A percentile compares a stretch with the other conserved stretches of the same genome.
phyloP scores from a whole-genome alignment of 2,797 vertebrate genomes.

The Centropyge bicolor region DNA sequence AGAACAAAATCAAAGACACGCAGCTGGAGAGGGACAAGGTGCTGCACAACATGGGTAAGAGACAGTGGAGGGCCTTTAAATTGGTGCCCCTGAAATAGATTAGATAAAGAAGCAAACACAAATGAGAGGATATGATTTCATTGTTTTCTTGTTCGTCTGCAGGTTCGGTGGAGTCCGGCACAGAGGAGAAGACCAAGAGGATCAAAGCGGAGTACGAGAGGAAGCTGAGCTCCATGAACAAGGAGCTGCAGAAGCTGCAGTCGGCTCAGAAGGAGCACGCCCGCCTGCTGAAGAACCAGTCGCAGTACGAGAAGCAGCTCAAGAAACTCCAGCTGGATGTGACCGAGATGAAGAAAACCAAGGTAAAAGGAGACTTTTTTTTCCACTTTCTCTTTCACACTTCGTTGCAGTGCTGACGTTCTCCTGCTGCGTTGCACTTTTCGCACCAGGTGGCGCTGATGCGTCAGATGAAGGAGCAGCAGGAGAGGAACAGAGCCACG shows the following conservation, averaged over 20 bases:
- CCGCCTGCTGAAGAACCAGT: slow-evolving; percentile 95
- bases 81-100: background rate
- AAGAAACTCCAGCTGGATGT: slow-evolving; percentile 97
- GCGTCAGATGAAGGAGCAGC: slow-evolving; percentile 99
- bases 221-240: slow-evolving; percentile 97
- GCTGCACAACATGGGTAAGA: slow-evolving; percentile 93
- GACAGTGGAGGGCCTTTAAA: too few relatives aligned
- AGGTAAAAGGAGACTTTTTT: slow-evolving; percentile 80
- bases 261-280: slow-evolving; percentile 96
- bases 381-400: background rate
- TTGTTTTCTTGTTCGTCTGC: background rate
- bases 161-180: slow-evolving; percentile 95
- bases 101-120: background rate
- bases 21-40: slow-evolving; percentile 97
- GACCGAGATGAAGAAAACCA: slow-evolving; percentile 98
- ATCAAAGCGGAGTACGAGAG: slow-evolving; percentile 95
- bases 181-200: slow-evolving; percentile 97
- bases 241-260: slow-evolving; percentile 95
- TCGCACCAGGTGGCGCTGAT: slow-evolving; percentile 91
- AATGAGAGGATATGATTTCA: fast-evolving
- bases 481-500: slow-evolving; percentile 91
- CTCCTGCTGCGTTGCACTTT: background rate
- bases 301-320: slow-evolving; percentile 97
- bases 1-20: slow-evolving; percentile 96
- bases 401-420: background rate